Percentiles rank a stretch among this genome's conserved stretches.
phyloP scores from a whole-genome alignment of 2,888 invertebrate species.

The Lissocephala sabroskyi region DNA sequence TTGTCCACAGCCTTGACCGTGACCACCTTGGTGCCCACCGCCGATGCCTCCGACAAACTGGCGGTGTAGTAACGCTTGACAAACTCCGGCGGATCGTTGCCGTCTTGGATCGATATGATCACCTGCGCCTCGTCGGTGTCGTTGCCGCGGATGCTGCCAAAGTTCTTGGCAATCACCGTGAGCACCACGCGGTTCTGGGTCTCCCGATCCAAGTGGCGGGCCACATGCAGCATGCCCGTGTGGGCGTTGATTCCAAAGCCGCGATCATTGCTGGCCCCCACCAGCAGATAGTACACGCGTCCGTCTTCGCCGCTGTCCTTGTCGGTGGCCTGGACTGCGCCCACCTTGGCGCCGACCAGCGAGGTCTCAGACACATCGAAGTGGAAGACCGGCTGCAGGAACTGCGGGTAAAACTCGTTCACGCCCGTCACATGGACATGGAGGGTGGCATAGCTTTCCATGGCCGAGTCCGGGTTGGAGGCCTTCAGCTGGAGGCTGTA shows the following conservation, averaged over 20 bases:
- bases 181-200: constrained; percentile 91
- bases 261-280: constrained; percentile 92
- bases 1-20: constrained; percentile 91
- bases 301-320: constrained; percentile 92
- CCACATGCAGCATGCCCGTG: constrained; percentile 88
- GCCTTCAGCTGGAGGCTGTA: constrained; percentile 87
- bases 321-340: constrained; percentile 89
- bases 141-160: constrained; percentile 93
- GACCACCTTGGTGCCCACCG: constrained; percentile 81
- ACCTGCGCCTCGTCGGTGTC: constrained; percentile 97
- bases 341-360: constrained; percentile 87
- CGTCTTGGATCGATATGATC: constrained; percentile 93
- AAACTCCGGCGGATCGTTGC: constrained; percentile 97
- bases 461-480: constrained; percentile 87
- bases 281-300: constrained; percentile 90
- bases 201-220: constrained; percentile 86
- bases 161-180: constrained; percentile 95
- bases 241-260: constrained; percentile 90
- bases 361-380: constrained; percentile 95
- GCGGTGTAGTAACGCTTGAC: constrained; percentile 84
- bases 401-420: constrained; percentile 91
- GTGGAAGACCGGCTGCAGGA: constrained; percentile 90
- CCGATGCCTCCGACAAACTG: constrained; percentile 85
- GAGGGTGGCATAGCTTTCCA: constrained; percentile 83
- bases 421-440: constrained; percentile 85